Conservation (phyloP, 2,888 invertebrate genomes). For the Melanargia galathea region DNA sequence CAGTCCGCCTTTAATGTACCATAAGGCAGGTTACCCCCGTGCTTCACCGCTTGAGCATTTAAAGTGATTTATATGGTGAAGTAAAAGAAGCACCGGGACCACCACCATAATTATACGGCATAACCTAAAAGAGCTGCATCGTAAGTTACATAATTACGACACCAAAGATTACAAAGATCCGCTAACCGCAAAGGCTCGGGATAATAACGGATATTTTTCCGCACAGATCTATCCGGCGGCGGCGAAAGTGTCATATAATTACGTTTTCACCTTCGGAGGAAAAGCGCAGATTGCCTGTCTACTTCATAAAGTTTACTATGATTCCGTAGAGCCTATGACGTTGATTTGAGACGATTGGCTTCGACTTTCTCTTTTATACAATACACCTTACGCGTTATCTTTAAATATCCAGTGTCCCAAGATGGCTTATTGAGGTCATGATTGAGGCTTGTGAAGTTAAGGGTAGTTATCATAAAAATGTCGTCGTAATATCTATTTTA, state of each 20-base stretch:
- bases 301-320: slow-evolving; percentile 4
- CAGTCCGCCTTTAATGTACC: no score
- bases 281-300: slow-evolving; percentile 33
- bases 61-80: no score
- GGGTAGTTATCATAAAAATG: no score
- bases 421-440: no score
- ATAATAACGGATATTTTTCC: slow-evolving; percentile 41
- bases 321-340: slow-evolving; percentile 3
- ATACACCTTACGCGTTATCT: background rate
- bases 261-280: slow-evolving; percentile 39
- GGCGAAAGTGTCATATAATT: slow-evolving; percentile 40
- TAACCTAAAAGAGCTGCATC: no score
- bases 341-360: slow-evolving; percentile 5
- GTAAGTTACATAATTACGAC: background rate
- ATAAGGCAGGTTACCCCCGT: no score
- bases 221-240: slow-evolving; percentile 42
- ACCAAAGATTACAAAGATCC: slow-evolving; percentile 5
- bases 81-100: no score
- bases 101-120: no score
- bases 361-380: slow-evolving; percentile 7
- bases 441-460: no score
- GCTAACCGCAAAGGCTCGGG: slow-evolving; percentile 16
- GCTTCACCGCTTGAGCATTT: no score
- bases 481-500: no score
- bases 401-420: background rate